These are phyloP conservation scores for Mastacembelus armatus DNA, from an alignment of 2,797 vertebrate genomes.

Conservation along the genomic window DNA sequence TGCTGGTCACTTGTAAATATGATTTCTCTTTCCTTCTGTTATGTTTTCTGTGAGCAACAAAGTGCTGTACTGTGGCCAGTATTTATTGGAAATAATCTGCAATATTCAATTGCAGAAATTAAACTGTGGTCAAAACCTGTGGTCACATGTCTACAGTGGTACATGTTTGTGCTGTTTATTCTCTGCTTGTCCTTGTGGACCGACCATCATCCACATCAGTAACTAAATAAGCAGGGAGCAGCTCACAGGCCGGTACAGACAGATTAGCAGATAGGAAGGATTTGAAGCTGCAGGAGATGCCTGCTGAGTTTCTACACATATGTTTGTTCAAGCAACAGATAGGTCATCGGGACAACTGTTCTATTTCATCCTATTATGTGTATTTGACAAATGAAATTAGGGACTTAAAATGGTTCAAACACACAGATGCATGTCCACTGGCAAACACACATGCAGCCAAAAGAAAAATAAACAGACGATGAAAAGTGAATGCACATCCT, in stretches of 20 bases:
- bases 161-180: background rate
- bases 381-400: slow-evolving; percentile 59
- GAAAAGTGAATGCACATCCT: slow-evolving; percentile 38
- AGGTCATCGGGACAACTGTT: slow-evolving; percentile 17
- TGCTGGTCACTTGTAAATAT: no score
- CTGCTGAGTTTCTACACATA: slow-evolving; percentile 12
- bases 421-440: slow-evolving; percentile 4
- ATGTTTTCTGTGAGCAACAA: no score
- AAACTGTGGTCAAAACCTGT: no score
- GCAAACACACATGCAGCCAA: slow-evolving; percentile 4
- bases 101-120: no score
- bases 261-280: slow-evolving; percentile 20
- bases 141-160: background rate
- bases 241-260: slow-evolving; percentile 8
- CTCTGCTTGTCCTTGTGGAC: slow-evolving; percentile 8
- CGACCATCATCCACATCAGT: slow-evolving; percentile 5
- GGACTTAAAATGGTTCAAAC: slow-evolving; percentile 16
- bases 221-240: slow-evolving; percentile 25
- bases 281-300: slow-evolving; percentile 45
- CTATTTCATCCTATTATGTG: slow-evolving; percentile 23
- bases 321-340: slow-evolving; percentile 39
- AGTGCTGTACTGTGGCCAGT: no score
- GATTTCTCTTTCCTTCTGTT: no score
- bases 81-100: no score
- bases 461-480: slow-evolving; percentile 36